These are phyloP conservation scores for Myotis vivesi DNA, from an alignment of 2,797 vertebrate species.

Conservation along the genomic window DNA sequence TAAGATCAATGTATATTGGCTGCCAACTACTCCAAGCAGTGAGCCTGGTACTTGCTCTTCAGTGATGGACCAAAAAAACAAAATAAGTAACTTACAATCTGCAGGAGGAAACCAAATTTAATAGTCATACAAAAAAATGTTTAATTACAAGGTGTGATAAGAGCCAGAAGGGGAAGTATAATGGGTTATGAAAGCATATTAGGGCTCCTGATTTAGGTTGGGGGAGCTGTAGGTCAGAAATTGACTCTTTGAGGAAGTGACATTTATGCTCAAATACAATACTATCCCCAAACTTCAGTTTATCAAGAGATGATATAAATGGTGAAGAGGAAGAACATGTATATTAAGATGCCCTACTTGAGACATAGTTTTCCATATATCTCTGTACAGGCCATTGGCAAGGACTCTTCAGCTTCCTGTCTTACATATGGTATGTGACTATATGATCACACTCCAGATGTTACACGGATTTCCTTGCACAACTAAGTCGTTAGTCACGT, in stretches of 20 bases:
- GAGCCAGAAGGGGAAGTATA: neutral
- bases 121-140: neutral
- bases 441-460: neutral
- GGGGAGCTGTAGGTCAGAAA: neutral
- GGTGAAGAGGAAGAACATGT: neutral
- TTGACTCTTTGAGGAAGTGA: neutral
- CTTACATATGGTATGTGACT: neutral
- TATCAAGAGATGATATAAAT: neutral
- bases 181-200: neutral
- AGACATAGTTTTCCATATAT: neutral
- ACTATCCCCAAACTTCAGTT: neutral
- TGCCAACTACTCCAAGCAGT: neutral
- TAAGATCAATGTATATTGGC: neutral
- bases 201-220: neutral
- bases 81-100: neutral
- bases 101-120: neutral
- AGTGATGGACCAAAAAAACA: neutral
- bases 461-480: neutral
- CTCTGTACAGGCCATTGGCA: neutral
- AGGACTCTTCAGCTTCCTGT: neutral
- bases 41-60: neutral
- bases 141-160: neutral
- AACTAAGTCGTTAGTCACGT: neutral
- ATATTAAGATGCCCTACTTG: neutral
- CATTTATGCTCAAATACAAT: neutral